A percentile compares a stretch with the other conserved stretches of the same genome.
phyloP scores from a whole-genome alignment of 2,797 vertebrate species.

The Spatula versicolor region DNA sequence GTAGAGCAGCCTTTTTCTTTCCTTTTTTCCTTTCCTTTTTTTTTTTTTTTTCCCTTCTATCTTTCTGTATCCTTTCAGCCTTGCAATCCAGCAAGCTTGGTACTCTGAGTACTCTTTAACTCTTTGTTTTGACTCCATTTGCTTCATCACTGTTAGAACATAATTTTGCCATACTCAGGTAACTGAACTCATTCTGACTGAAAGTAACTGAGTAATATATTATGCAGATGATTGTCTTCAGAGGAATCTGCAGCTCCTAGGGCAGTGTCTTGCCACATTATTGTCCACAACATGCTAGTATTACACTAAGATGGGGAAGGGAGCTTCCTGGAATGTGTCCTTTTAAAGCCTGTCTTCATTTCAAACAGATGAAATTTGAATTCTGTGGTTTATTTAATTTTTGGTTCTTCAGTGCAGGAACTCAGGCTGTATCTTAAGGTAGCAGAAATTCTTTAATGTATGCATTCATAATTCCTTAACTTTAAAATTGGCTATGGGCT shows the following conservation, averaged over 20 bases:
- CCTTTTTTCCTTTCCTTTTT: background rate
- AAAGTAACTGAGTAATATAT: background rate
- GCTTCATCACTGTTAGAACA: background rate
- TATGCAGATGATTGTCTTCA: background rate
- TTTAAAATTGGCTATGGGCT: background rate
- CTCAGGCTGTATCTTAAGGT: background rate
- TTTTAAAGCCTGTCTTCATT: background rate
- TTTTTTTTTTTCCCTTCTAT: background rate
- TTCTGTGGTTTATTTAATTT: background rate
- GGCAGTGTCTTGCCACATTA: background rate
- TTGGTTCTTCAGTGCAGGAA: background rate
- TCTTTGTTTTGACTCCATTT: background rate
- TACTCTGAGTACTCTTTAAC: background rate
- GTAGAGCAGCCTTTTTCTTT: rapidly evolving
- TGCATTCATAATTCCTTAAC: background rate
- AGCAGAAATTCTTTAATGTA: background rate
- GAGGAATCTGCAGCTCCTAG: background rate
- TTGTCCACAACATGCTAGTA: background rate
- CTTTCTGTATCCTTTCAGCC: background rate
- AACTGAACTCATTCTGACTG: background rate
- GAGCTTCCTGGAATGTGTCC: background rate
- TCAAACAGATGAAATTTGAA: background rate
- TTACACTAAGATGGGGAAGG: background rate
- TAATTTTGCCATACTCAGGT: background rate
- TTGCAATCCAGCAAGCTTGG: background rate